Base-by-base conservation (phyloP, 2,797 vertebrate species). In the Anabas testudineus region DNA sequence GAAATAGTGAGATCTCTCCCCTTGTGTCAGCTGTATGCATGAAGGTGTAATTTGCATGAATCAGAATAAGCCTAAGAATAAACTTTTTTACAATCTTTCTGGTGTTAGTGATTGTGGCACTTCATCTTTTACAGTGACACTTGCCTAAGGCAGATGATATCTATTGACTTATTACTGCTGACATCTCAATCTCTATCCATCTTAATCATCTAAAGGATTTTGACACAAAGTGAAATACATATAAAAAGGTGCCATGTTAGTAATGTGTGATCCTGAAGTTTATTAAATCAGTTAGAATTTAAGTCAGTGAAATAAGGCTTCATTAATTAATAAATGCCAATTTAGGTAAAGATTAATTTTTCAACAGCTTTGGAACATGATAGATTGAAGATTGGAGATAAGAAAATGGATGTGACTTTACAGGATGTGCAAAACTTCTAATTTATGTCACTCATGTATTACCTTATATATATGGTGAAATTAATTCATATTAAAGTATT, bases 11-110 rank as follows among this genome's bases (percentile, higher is more conserved):
- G 32, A 47, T 65, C 30, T 28, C 55, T 66, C 58, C 12, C 19
- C 73, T 76, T 32, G 72, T 61, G 77, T 65, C 83, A 81, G 72
- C 77, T 67, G 46, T 63, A 63, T 58, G 69, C 66, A 48, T 84
- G 22, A 73, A 82, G 71, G 87, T 84, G 83, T 89, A 88, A 90
- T 92, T 87, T 90, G 85, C 90, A 91, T 91, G 85, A 88, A 87
- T 91, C 82, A 88, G 62, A 71, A 41, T 18, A 67, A 30, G 18
- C 76, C 90, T 90, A 76, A 87, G 73, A 90, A 91, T 90, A 91
- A 87, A 88, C 82, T 67, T 87, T n/a, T 78, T 87, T 79, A 87
- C 74, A 66, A 65, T 90, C 80, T 76, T 69, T 60, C 76, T 71
- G 71, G 56, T 74, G 77, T 85, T 87, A 75, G 79, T 68, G 67